Conservation (phyloP, 2,113 vertebrate genomes). For the Elephas maximus region DNA sequence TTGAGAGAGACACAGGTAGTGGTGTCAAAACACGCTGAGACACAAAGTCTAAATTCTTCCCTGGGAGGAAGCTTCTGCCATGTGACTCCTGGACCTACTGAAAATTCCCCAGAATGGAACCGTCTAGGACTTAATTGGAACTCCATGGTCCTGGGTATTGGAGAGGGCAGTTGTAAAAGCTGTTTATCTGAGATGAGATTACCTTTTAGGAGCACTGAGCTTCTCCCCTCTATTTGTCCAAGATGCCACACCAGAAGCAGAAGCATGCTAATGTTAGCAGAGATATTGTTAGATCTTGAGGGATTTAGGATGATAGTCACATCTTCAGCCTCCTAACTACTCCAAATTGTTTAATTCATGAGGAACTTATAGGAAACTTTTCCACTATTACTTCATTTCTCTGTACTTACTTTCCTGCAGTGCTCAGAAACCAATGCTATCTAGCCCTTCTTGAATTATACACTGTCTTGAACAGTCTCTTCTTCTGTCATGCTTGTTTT, state of each 20-base stretch:
- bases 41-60: too few relatives aligned
- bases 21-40: not conserved
- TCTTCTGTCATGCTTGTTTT: not conserved
- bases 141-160: not conserved
- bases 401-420: not conserved
- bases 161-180: not conserved
- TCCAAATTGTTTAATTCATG: not conserved
- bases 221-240: not conserved
- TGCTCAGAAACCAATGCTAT: not conserved
- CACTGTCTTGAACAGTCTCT: not conserved
- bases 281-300: not conserved
- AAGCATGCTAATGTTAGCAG: not conserved
- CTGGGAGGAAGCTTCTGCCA: not conserved
- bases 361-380: not conserved
- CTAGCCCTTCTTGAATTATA: not conserved
- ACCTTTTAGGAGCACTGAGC: not conserved
- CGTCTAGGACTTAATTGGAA: not conserved
- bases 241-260: not conserved
- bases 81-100: accelerated
- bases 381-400: not conserved
- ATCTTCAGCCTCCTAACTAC: not conserved
- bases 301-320: not conserved
- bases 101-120: accelerated
- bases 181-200: not conserved
- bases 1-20: not conserved